Conservation (phyloP, 2,797 vertebrate genomes). For the Enteromius anoplus region DNA sequence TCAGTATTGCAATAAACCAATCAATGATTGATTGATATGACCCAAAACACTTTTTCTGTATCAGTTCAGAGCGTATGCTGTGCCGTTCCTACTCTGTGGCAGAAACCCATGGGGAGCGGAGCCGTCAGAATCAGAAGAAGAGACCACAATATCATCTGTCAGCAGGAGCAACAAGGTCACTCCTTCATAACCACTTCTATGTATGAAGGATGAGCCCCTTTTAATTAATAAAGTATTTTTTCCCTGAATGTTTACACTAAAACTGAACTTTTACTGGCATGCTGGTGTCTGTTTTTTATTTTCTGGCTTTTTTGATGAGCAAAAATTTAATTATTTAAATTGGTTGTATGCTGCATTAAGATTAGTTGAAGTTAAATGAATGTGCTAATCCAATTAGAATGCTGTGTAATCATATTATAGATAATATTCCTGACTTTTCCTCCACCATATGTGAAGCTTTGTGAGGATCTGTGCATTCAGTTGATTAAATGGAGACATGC, state of each 20-base stretch:
- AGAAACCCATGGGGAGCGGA: constrained; percentile 72
- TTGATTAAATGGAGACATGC: constrained; percentile 21
- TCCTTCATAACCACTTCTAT: constrained; percentile 17
- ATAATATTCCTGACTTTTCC: not conserved
- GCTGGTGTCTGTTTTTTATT: not conserved
- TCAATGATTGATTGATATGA: not conserved
- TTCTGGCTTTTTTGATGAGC: not conserved
- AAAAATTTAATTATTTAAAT: constrained; percentile 7
- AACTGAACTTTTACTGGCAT: not conserved
- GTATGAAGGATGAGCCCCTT: not conserved
- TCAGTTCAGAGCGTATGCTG: constrained; percentile 74
- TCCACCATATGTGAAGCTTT: not conserved
- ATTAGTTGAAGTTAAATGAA: not conserved
- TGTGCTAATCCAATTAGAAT: not conserved
- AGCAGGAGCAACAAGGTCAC: constrained; percentile 65
- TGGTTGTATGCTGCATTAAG: not conserved
- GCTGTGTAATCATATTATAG: not conserved
- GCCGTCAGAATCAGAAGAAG: constrained; percentile 53
- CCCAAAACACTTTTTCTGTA: constrained; percentile 38
- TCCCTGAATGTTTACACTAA: not conserved
- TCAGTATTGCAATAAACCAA: not conserved
- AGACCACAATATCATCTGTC: constrained; percentile 59
- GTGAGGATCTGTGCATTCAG: not conserved
- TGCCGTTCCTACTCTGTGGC: constrained; percentile 74
- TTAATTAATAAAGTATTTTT: not conserved